Conservation (phyloP, 2,797 vertebrate species). For the Luscinia megarhynchos region DNA sequence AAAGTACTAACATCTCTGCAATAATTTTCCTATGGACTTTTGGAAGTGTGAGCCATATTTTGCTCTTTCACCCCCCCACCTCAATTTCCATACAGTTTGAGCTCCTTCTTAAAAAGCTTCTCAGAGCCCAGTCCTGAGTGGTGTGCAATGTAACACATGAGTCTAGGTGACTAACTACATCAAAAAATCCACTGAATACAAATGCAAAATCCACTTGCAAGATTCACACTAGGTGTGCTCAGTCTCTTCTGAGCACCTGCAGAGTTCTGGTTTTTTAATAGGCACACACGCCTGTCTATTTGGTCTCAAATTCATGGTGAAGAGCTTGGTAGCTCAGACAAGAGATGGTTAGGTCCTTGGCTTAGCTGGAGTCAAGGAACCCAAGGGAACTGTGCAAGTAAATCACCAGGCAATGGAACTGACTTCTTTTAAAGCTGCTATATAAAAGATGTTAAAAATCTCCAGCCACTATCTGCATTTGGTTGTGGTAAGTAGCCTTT, state of each 20-base stretch:
- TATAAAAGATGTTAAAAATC: neutral
- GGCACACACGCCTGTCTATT: neutral
- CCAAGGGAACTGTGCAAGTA: neutral
- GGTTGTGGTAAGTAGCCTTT: neutral
- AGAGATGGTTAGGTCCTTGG: neutral
- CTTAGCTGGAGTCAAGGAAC: neutral
- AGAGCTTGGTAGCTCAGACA: neutral
- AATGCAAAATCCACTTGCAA: neutral
- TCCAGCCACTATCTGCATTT: neutral
- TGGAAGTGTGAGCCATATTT: neutral
- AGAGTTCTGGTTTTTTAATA: neutral
- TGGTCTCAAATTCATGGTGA: neutral
- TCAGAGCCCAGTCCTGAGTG: neutral
- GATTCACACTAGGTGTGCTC: neutral
- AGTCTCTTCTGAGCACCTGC: neutral
- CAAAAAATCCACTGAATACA: neutral
- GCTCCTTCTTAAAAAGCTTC: neutral
- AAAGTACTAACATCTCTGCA: neutral
- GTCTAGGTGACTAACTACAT: neutral
- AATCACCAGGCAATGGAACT: neutral
- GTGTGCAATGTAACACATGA: rapidly evolving
- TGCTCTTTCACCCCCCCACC: rapidly evolving
- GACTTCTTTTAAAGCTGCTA: neutral
- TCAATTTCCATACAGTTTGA: neutral
- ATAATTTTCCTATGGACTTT: neutral